Evolutionary conservation across 2,888 invertebrate species (phyloP), one percentile per base, ranked within the genome.

Genomic region (Drosophila gaucha): DNA sequence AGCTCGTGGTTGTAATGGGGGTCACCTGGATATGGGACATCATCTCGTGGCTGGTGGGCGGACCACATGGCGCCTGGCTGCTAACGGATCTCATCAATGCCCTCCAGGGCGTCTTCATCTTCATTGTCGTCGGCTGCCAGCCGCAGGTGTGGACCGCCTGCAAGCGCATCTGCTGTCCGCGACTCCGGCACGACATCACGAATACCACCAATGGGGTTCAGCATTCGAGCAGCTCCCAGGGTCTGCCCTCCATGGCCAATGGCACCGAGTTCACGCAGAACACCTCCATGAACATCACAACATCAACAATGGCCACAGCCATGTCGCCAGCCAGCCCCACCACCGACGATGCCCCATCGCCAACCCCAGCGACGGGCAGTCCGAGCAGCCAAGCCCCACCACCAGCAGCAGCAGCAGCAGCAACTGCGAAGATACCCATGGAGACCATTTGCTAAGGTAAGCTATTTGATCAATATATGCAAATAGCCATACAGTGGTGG

Each of bases 91-190:
- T 97, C 89, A 94, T 97, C 87, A 97, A 97, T 92, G 96, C 96
- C 73, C 93, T 96, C 80, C 97, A 97, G 92, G 97, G 97, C 74
- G 95, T 97, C 55, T 95, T 97, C 91, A 97, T 97, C 88, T 97
- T 97, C 92, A 94, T 96, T 88, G 97, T 97, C 74, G 96, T 97
- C 78, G 97, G 96, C 50, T 96, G 96, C 91, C 97, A 97, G 93
- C 97, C 96, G 60, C 97, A 97, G 93, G 95, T 95, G 85, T 93
- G 95, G 93, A 93, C 94, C 26, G 95, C 95, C 38, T 92, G 95
- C 30, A 95, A 95, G 89, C 92, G 95, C 59, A 92, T 95, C 74
- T 94, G 94, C 92, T 95, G 94, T 83, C 93, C 93, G 74, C 92
- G 93, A 68, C 92, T 93, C 62, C 92, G 93, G 28, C 92, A 93